These are phyloP conservation scores for Myotis myotis DNA, from an alignment of 2,797 vertebrate species.

Conservation along the genomic window DNA sequence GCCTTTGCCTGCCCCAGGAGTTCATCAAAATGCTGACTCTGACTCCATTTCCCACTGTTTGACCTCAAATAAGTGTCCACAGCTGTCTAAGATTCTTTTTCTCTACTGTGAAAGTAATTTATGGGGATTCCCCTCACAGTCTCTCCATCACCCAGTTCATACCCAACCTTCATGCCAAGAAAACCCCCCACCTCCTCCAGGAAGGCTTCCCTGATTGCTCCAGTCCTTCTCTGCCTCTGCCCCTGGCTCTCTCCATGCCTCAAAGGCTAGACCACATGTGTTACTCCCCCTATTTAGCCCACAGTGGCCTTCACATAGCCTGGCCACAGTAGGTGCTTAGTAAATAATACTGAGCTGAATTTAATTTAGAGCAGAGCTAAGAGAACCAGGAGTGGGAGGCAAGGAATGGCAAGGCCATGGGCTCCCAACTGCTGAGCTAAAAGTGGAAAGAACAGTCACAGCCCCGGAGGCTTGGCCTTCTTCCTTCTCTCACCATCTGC, in stretches of 20 bases:
- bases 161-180: not conserved
- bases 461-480: constrained; percentile 64
- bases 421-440: constrained; percentile 65
- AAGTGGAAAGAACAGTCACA: constrained; percentile 68
- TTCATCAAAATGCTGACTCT: not conserved
- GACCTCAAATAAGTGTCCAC: not conserved
- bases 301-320: not conserved
- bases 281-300: not conserved
- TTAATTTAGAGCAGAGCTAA: constrained; percentile 31
- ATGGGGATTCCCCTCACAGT: not conserved
- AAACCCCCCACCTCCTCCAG: not conserved
- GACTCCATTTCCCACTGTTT: not conserved
- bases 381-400: constrained; percentile 60
- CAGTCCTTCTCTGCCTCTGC: not conserved
- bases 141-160: not conserved
- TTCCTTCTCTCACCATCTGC: constrained; percentile 73
- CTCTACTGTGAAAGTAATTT: not conserved
- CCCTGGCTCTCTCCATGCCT: not conserved
- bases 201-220: not conserved
- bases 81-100: constrained; percentile 18
- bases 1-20: not conserved
- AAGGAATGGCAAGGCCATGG: constrained; percentile 42
- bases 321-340: not conserved
- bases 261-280: not conserved
- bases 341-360: not conserved